phyloP scores from a whole-genome alignment of 2,113 vertebrate genomes.

The Cephalopterus ornatus region DNA sequence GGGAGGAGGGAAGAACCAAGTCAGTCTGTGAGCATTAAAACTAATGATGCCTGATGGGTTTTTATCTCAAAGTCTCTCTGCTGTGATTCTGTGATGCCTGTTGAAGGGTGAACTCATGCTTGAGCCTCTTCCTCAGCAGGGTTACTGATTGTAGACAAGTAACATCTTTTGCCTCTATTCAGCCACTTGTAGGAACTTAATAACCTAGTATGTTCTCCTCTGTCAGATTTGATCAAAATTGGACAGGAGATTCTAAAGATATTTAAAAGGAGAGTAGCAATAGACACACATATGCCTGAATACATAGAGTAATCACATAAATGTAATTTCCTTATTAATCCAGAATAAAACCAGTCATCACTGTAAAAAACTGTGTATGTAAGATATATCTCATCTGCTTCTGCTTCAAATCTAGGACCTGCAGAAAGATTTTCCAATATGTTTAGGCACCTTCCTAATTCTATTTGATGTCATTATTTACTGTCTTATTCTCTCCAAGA shows the following conservation, averaged over 20 bases:
- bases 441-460: not conserved
- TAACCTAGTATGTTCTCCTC: slow-evolving; percentile 1
- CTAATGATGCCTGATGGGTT: not conserved
- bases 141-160: not conserved
- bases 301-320: slow-evolving; percentile 7
- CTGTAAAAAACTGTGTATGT: not conserved
- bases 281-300: not conserved
- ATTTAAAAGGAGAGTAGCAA: not conserved
- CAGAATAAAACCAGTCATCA: slow-evolving; percentile 2
- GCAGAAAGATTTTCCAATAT: not conserved
- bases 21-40: slow-evolving; percentile 4
- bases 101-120: slow-evolving; percentile 36
- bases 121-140: not conserved
- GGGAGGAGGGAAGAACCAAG: not conserved
- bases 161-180: slow-evolving; percentile 1
- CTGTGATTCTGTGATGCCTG: not conserved
- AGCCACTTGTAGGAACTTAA: not conserved
- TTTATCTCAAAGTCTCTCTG: slow-evolving; percentile 14
- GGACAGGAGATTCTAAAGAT: slow-evolving; percentile 6
- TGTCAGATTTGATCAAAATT: slow-evolving; percentile 44
- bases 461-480: not conserved
- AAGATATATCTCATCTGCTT: not conserved
- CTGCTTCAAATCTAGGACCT: not conserved
- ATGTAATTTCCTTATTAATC: slow-evolving; percentile 22
- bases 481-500: not conserved